Conservation (phyloP, 2,113 vertebrate genomes). For the Melanotaenia duboulayi region DNA sequence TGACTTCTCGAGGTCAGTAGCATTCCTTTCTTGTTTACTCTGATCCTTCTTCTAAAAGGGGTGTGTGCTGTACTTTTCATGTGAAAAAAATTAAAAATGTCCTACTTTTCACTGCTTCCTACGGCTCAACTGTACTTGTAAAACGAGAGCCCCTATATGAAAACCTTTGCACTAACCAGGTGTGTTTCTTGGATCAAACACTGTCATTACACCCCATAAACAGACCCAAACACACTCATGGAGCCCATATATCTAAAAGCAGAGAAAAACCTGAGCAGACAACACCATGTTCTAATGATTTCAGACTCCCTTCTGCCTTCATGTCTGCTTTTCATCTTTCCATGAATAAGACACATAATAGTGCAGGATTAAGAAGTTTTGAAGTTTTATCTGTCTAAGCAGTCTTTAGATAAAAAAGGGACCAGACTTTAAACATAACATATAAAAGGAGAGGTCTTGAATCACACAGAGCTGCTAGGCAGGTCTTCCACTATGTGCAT, state of each 20-base stretch:
- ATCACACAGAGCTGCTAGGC: too few species aligned
- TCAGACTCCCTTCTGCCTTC: not conserved
- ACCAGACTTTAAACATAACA: not conserved
- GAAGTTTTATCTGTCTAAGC: not conserved
- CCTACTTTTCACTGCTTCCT: conserved; percentile 16
- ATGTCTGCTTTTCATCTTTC: conserved; percentile 1
- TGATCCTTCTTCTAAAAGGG: conserved; percentile 13
- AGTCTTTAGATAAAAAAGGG: not conserved
- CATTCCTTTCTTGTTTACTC: conserved; percentile 42
- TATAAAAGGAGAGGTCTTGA: not conserved
- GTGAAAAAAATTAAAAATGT: not conserved
- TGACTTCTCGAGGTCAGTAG: conserved; percentile 46
- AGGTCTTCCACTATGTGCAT: too few species aligned
- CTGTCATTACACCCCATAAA: conserved; percentile 58
- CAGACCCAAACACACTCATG: conserved; percentile 17
- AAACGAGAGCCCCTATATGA: conserved; percentile 13
- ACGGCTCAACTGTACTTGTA: conserved; percentile 22
- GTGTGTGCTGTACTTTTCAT: conserved; percentile 10
- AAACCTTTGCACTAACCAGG: conserved; percentile 45
- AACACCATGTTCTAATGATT: conserved; percentile 2
- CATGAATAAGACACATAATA: not conserved
- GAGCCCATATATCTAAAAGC: conserved; percentile 10
- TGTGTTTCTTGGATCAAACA: conserved; percentile 39
- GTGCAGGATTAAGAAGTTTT: accelerated
- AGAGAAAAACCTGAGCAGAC: conserved; percentile 3